A percentile compares a stretch with the other conserved stretches of the same genome.
These are phyloP conservation scores for Megalops cyprinoides DNA, from an alignment of 2,797 vertebrate genomes.

Conservation along the genomic window DNA sequence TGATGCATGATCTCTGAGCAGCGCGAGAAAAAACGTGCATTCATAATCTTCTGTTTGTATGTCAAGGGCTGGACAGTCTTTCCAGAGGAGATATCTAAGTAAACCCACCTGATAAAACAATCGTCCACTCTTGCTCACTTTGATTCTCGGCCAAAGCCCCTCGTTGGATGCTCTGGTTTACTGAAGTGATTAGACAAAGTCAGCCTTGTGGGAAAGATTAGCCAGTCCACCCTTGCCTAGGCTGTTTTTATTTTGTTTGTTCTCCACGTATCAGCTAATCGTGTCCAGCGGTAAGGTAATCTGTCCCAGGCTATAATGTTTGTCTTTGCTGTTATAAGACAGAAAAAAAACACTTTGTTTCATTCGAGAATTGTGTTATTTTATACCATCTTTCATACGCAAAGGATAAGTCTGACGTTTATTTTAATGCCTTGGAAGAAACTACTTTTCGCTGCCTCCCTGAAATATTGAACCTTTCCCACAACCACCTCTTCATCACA, in stretches of 20 bases:
- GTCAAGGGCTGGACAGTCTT: constrained; percentile 46
- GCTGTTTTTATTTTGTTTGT: constrained; percentile 58
- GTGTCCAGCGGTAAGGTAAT: constrained; percentile 42
- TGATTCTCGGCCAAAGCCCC: constrained; percentile 59
- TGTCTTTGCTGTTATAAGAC: constrained; percentile 36
- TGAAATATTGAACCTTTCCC: background rate
- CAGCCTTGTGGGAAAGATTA: constrained; percentile 55
- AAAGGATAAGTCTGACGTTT: background rate
- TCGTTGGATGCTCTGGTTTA: constrained; percentile 66
- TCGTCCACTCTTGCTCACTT: constrained; percentile 64
- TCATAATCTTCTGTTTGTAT: constrained; percentile 51
- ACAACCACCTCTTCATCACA: background rate
- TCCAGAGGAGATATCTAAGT: constrained; percentile 57
- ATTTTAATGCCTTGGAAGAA: constrained; percentile 9
- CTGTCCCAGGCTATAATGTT: constrained; percentile 27
- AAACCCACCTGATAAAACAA: constrained; percentile 77
- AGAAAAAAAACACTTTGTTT: constrained; percentile 29
- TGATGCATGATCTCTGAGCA: background rate
- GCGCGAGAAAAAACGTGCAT: background rate
- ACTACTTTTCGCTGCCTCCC: background rate
- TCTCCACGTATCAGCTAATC: constrained; percentile 53
- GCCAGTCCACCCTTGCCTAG: constrained; percentile 20
- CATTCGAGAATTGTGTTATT: constrained; percentile 13
- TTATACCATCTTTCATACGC: constrained; percentile 1
- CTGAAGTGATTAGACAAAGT: constrained; percentile 69